A percentile compares a stretch with the other conserved stretches of the same genome.
Conservation (phyloP, 2,888 invertebrate genomes). For the Hirtodrosophila cameraria region DNA sequence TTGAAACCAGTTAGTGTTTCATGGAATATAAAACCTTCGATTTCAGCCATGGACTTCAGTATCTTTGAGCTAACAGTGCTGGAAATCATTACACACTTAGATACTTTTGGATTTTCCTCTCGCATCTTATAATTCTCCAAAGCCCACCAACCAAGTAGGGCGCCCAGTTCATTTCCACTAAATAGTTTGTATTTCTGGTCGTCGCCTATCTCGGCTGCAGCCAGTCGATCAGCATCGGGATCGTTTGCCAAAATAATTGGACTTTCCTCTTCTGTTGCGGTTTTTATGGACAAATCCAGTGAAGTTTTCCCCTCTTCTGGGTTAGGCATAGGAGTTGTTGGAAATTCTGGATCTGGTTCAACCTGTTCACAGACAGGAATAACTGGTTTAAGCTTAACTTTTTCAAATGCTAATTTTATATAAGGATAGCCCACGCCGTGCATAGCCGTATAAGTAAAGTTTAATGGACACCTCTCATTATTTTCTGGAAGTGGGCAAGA, state of each 20-base stretch:
- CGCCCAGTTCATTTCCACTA: conserved; percentile 97
- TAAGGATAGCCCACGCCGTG: conserved; percentile 97
- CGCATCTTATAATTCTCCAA: conserved; percentile 86
- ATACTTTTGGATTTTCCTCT: conserved; percentile 82
- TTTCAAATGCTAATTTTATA: conserved; percentile 90
- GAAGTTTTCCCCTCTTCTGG: conserved; percentile 97
- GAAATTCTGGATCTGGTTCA: conserved; percentile 97
- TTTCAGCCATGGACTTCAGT: conserved; percentile 90
- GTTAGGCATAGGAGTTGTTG: conserved; percentile 98
- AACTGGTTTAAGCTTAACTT: conserved; percentile 88
- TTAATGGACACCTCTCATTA: conserved; percentile 86
- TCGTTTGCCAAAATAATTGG: conserved; percentile 96
- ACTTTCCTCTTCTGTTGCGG: conserved; percentile 89
- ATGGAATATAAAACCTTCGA: conserved; percentile 90
- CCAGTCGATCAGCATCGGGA: conserved; percentile 98
- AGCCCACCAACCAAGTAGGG: conserved; percentile 97
- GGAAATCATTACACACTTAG: conserved; percentile 92
- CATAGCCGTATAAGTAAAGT: conserved; percentile 97
- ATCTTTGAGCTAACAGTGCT: conserved; percentile 99
- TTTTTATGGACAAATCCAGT: conserved; percentile 89
- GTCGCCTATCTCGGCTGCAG: conserved; percentile 93
- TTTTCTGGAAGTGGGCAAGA: conserved; percentile 85
- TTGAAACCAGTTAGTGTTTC: conserved; percentile 99
- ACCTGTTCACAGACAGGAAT: conserved; percentile 87
- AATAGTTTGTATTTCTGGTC: conserved; percentile 85